Evolutionary conservation across 2,797 vertebrate genomes (phyloP).

Genomic region (Pogonophryne albipinna): DNA sequence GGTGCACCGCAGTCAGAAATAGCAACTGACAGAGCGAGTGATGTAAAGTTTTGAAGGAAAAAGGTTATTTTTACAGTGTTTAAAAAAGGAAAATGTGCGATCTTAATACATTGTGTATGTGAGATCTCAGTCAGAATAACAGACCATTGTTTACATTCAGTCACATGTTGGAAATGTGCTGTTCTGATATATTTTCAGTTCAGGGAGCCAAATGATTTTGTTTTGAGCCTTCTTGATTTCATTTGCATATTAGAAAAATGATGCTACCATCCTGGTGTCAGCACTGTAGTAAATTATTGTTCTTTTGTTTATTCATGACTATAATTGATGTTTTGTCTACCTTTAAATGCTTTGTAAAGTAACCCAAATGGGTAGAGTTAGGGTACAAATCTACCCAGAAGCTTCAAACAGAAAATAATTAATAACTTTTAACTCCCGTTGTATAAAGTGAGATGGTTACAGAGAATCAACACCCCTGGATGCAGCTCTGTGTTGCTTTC

Average conservation of each 20-base stretch:
- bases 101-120: background rate
- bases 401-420: constrained; percentile 12
- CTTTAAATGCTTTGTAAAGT: background rate
- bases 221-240: constrained; percentile 12
- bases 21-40: constrained; percentile 1
- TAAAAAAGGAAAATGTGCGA: background rate
- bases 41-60: constrained; percentile 5
- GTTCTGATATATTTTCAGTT: constrained; percentile 7
- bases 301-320: background rate
- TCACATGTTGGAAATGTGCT: constrained; percentile 1
- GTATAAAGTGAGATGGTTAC: constrained; percentile 42
- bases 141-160: background rate
- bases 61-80: background rate
- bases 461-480: constrained; percentile 40
- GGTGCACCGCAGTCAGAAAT: constrained; percentile 39
- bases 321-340: constrained; percentile 2
- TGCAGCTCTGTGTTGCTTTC: constrained; percentile 50
- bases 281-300: background rate
- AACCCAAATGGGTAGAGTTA: background rate
- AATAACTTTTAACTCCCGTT: constrained; percentile 18
- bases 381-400: background rate
- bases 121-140: constrained; percentile 2
- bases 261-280: background rate
- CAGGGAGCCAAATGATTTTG: constrained; percentile 1
- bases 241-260: constrained; percentile 27